Evolutionary conservation across 1,140 invertebrate genomes (phyloP).

Genomic region (Nylanderia fulva): DNA sequence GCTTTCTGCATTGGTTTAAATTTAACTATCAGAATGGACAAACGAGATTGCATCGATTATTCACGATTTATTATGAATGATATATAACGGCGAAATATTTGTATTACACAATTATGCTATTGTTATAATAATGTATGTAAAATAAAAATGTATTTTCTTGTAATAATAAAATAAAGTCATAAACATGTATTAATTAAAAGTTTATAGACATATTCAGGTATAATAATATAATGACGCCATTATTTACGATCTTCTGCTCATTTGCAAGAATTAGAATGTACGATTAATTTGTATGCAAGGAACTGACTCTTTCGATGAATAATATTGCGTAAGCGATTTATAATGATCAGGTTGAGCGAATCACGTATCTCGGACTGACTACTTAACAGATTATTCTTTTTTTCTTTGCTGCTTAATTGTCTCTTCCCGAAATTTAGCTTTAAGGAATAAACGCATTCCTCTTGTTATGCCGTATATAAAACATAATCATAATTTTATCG

Average conservation of each 20-base stretch:
- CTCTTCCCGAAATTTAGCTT: background rate
- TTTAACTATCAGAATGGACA: slow-evolving; percentile 24
- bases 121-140: no score
- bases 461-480: no score
- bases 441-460: no score
- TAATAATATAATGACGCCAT: background rate
- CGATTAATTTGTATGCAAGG: slow-evolving; percentile 4
- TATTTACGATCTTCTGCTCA: slow-evolving; percentile 6
- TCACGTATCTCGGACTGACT: slow-evolving; percentile 17
- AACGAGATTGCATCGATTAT: slow-evolving; percentile 33
- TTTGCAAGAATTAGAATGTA: background rate
- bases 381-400: slow-evolving; percentile 55
- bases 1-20: slow-evolving; percentile 57
- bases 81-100: slow-evolving; percentile 18
- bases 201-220: no score
- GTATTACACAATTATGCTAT: background rate
- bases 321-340: slow-evolving; percentile 56
- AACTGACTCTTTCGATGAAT: background rate
- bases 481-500: no score
- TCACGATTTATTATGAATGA: slow-evolving; percentile 23
- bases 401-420: slow-evolving; percentile 33
- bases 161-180: background rate
- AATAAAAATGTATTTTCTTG: no score
- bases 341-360: slow-evolving; percentile 58
- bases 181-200: background rate